phyloP scores from a whole-genome alignment of 2,888 invertebrate genomes.

The Eupithecia inturbata region DNA sequence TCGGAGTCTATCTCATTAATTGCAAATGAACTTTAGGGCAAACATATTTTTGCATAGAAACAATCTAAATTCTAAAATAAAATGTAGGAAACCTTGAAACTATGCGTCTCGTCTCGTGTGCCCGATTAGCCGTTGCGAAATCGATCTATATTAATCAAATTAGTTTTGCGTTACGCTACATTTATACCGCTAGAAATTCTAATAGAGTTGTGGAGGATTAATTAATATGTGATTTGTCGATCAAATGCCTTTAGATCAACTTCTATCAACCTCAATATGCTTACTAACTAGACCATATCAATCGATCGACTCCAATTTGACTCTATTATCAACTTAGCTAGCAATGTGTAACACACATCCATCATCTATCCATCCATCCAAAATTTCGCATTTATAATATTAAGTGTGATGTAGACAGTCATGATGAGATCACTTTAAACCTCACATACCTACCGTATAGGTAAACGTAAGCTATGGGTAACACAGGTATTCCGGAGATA shows the following conservation, averaged over 20 bases:
- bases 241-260: conserved; percentile 12
- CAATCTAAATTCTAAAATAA: background rate
- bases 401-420: background rate
- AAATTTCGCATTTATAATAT: too few species aligned
- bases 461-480: background rate
- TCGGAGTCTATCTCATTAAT: background rate
- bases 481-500: background rate
- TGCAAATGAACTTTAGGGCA: background rate
- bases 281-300: conserved; percentile 14
- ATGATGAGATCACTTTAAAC: background rate
- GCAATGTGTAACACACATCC: too few species aligned
- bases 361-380: too few species aligned
- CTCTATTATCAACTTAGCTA: background rate
- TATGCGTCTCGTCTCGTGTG: conserved; percentile 29
- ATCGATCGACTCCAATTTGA: background rate
- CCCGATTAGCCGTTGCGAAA: conserved; percentile 25
- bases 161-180: conserved; percentile 35
- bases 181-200: conserved; percentile 20
- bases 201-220: conserved; percentile 13
- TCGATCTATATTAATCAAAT: conserved; percentile 34
- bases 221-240: conserved; percentile 15
- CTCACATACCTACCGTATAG: background rate
- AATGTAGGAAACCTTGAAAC: conserved; percentile 29
- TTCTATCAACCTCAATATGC: background rate
- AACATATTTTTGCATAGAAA: background rate